These are phyloP conservation scores for Alectoris magna DNA, from an alignment of 2,797 vertebrate genomes.

Conservation along the genomic window DNA sequence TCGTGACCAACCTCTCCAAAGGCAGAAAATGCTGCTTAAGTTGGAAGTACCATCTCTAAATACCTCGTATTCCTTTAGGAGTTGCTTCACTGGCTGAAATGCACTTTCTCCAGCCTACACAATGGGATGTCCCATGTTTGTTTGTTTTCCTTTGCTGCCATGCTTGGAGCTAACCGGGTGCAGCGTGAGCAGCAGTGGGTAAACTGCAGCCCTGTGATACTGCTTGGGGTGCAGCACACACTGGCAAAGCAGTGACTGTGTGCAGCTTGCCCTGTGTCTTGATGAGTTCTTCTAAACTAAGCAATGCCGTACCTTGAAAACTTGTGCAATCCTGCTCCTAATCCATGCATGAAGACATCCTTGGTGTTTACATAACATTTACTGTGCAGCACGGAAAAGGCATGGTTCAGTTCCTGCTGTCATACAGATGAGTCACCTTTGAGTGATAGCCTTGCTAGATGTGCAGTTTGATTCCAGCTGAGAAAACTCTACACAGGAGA, in stretches of 20 bases:
- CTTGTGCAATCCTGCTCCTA: not conserved
- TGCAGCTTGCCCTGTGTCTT: not conserved
- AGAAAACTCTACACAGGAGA: not conserved
- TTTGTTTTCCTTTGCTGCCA: not conserved
- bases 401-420: not conserved
- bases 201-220: fast-evolving
- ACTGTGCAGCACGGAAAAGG: not conserved
- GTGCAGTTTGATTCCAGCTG: not conserved
- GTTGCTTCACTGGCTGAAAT: not conserved
- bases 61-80: not conserved
- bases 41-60: not conserved
- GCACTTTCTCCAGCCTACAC: fast-evolving
- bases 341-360: not conserved
- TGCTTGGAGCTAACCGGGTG: not conserved
- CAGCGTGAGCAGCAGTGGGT: not conserved
- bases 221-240: not conserved
- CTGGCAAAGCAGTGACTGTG: not conserved
- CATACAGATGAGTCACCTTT: not conserved
- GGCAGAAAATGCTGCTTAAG: not conserved
- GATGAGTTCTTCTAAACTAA: not conserved
- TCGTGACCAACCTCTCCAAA: not conserved
- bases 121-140: not conserved
- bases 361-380: not conserved
- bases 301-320: not conserved
- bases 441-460: not conserved